Base-by-base conservation (phyloP, 2,888 invertebrate species). In the Acrobasis repandana region DNA sequence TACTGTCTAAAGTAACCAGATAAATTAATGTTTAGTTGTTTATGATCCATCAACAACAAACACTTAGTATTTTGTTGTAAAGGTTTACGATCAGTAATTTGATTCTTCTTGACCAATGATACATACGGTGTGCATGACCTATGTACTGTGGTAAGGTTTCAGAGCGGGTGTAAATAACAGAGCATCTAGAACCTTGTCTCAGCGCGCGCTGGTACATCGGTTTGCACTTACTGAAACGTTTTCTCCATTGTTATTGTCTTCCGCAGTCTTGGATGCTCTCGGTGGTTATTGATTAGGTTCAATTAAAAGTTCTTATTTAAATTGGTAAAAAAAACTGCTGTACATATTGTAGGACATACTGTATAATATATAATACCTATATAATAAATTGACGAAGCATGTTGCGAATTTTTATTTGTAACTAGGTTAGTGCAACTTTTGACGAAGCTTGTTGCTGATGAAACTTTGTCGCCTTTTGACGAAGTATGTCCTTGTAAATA, bases 151-250 rank as follows among this genome's bases (percentile, higher is more conserved):
- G 14, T 58, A 58, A 49, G 48, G 34, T 48, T 58, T 48, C 48
- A 48, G 16, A 34, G 36, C 18, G 52, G 59, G 51, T 59, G 43
- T 59, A 51, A 59, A 59, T 61, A 61, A 61, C 63, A 64, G 66
- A 67, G 66, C 65, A 65, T 65, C 64, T 64, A 64, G 67, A 67
- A 65, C 68, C 65, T 67, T 70, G 72, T 72, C 70, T 68, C 70
- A 66, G 75, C 72, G 71, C 71, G 68, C 68, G 58, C 60, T 49
- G 61, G 67, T 68, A 78, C 78, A 78, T 63, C 69, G 72, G 63
- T 74, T 78, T 73, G 77, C 78, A 78, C 77, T 78, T 75, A 77
- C 67, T 66, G 66, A 64, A 71, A 72, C 73, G 69, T 70, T 72
- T 67, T 65, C 51, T 67, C 49, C 64, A 58, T 14, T 60, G 47